Evolutionary conservation across 2,888 invertebrate genomes (phyloP).

Genomic region (Lasioglossum leucozonium): DNA sequence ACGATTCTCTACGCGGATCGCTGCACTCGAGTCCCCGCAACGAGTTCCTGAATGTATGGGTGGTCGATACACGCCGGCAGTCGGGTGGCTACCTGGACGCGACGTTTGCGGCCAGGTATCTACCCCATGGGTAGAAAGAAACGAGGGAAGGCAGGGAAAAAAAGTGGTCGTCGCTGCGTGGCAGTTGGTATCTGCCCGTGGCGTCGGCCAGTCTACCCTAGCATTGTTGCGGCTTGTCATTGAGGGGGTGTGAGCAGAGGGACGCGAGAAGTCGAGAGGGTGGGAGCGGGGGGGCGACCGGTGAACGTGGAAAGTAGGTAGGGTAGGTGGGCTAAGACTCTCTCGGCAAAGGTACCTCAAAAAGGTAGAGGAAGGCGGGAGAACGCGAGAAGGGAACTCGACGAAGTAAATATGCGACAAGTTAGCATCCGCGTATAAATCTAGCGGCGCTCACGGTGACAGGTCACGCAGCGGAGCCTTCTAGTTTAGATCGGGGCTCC

Average conservation of each 20-base stretch:
- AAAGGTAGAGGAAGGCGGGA: slow-evolving; percentile 58
- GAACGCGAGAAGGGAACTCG: slow-evolving; percentile 50
- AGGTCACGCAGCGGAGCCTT: slow-evolving; percentile 82
- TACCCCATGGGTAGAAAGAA: slow-evolving; percentile 40
- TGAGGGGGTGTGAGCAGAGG: slow-evolving; percentile 66
- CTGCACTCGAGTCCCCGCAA: slow-evolving; percentile 44
- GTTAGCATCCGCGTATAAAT: slow-evolving; percentile 84
- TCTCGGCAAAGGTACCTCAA: slow-evolving; percentile 47
- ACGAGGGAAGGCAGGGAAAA: slow-evolving; percentile 30
- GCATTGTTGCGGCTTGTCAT: slow-evolving; percentile 76
- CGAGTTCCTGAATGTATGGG: slow-evolving; percentile 57
- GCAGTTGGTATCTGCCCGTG: slow-evolving; percentile 72
- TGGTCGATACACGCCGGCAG: slow-evolving; percentile 65
- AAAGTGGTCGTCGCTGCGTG: slow-evolving; percentile 59
- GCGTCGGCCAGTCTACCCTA: slow-evolving; percentile 74
- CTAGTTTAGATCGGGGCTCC: slow-evolving; percentile 72
- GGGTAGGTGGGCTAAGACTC: slow-evolving; percentile 43
- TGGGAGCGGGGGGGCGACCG: slow-evolving; percentile 30
- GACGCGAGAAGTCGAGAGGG: not conserved
- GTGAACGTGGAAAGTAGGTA: slow-evolving; percentile 42
- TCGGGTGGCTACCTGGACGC: slow-evolving; percentile 60
- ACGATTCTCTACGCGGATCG: slow-evolving; percentile 61
- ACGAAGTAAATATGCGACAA: slow-evolving; percentile 84
- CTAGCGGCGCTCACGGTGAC: slow-evolving; percentile 83
- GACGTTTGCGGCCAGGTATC: slow-evolving; percentile 55